Base-by-base conservation (phyloP, 2,113 vertebrate genomes). In the Hassar affinis region DNA sequence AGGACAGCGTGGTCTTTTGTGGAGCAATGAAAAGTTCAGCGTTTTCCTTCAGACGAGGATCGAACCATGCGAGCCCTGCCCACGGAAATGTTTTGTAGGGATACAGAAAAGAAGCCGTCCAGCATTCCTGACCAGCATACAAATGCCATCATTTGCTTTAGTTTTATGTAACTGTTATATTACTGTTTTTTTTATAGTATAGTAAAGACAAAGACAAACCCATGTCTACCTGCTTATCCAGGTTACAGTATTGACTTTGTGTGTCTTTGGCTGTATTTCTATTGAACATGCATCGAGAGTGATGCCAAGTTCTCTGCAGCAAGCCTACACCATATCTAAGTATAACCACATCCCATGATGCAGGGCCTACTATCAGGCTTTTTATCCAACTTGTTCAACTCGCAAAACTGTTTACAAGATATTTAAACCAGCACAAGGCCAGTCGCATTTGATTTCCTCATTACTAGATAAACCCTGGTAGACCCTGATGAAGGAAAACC, bases 1-100 rank as follows among this genome's bases (percentile, higher is more conserved):
- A n/a, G 69, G 56, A 75, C 59, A 45, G 81, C 20, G 18, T 74
- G 61, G 38, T 30, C 68, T 57, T 76, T 88, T 45, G n/a, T 82
- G 8, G 25, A 54, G n/a, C 62, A 59, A 78, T 80, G 49, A 78
- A 79, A 61, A 20, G 57, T 79, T 85, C 59, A 57, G 33, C 49
- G 14, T 57, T 45, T 81, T 75, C 74, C 35, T 49, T 66, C 22
- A 49, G 77, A 72, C 61, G 47, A 11, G 66, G 59, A 22, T n/a
- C 17, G 54, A 27, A 76, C 47, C 25, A 51, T 5, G 27, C 11
- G 27, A 51, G n/a, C n/a, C n/a, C n/a, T n/a, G n/a, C n/a, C n/a
- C n/a, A 30, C 11, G 14, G n/a, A 5, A 5, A 30, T 62, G 18
- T 18, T 33, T 30, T 61, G 6, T 17, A 64, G 6, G 17, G 33